phyloP scores from a whole-genome alignment of 2,888 invertebrate genomes.

The Dynastes grantii region DNA sequence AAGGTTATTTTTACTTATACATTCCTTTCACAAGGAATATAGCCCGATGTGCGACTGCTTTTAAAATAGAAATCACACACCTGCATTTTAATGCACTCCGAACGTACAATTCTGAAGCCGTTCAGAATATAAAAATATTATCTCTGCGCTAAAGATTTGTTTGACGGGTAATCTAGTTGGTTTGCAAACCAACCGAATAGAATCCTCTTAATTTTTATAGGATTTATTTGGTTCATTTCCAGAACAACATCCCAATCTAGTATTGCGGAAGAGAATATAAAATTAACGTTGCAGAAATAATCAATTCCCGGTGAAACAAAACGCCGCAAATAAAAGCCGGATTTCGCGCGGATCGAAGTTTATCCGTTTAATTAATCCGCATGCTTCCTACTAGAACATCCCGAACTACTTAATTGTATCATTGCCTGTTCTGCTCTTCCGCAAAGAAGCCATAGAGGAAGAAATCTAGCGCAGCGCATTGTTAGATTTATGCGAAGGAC shows the following conservation, averaged over 20 bases:
- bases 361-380: conserved; percentile 46
- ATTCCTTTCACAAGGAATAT: too few relatives aligned
- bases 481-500: conserved; percentile 42
- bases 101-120: background rate
- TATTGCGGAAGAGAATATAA: conserved; percentile 7
- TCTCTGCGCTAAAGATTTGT: background rate
- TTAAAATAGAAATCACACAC: too few relatives aligned
- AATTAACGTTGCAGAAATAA: conserved; percentile 47
- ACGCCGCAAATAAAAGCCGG: conserved; percentile 36
- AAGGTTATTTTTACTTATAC: too few relatives aligned
- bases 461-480: conserved; percentile 35
- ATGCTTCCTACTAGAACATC: conserved; percentile 22
- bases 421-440: conserved; percentile 18
- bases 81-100: background rate
- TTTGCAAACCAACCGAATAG: background rate
- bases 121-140: background rate
- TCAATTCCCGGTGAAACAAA: conserved; percentile 31
- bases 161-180: background rate
- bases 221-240: conserved; percentile 21
- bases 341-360: conserved; percentile 42
- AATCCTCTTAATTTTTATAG: conserved; percentile 36
- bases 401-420: conserved; percentile 36
- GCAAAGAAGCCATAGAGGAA: conserved; percentile 38
- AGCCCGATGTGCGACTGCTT: too few relatives aligned
- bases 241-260: conserved; percentile 12